Evolutionary conservation across 2,113 vertebrate genomes (phyloP).

Genomic region (Perccottus glenii): DNA sequence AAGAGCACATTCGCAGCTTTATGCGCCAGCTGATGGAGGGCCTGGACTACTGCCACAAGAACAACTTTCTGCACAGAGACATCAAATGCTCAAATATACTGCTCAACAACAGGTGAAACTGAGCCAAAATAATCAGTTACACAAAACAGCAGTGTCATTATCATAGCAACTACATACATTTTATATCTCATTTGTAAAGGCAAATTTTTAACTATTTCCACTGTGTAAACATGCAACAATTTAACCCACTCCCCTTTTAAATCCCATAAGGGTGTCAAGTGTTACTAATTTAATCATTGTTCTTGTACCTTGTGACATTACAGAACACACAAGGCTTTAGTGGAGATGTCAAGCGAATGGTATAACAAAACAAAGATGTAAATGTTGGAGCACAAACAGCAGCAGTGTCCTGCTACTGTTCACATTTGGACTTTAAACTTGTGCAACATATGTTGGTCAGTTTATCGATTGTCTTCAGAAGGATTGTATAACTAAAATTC

Average conservation of each 20-base stretch:
- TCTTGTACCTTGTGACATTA: neutral
- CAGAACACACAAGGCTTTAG: neutral
- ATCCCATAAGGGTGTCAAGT: too few species aligned
- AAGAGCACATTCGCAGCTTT: slow-evolving; percentile 96
- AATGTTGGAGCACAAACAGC: neutral
- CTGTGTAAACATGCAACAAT: too few species aligned
- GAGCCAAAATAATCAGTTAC: too few species aligned
- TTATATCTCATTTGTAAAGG: too few species aligned
- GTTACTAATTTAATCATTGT: neutral
- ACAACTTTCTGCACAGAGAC: slow-evolving; percentile 97
- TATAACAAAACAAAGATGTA: neutral
- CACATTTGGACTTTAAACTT: neutral
- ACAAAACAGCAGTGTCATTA: too few species aligned
- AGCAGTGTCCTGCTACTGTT: neutral
- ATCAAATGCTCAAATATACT: slow-evolving; percentile 99
- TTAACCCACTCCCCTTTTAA: too few species aligned
- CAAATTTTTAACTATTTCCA: too few species aligned
- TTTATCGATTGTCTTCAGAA: neutral
- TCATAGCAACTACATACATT: too few species aligned
- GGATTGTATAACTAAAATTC: too few species aligned
- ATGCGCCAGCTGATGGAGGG: slow-evolving; percentile 99
- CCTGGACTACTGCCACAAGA: slow-evolving; percentile 98
- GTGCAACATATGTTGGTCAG: neutral
- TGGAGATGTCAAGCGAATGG: neutral
- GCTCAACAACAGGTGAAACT: slow-evolving; percentile 91